Base-by-base conservation (phyloP, 2,888 invertebrate genomes). In the Melangyna quadrimaculata region DNA sequence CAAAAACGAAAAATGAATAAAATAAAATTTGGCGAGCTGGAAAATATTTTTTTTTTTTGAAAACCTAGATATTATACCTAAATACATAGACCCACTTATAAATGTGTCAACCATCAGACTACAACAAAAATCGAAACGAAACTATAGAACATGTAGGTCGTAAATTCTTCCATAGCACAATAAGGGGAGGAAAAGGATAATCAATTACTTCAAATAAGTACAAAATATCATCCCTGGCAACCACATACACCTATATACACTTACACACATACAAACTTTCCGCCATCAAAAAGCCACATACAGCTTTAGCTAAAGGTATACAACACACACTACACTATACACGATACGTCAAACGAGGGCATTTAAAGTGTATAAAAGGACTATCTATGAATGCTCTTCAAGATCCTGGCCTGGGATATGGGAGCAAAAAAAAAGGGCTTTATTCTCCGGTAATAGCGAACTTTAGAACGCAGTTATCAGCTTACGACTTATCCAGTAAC, bases 151-250 rank as follows among this genome's bases (percentile, higher is more conserved):
- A 67, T 67, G 48, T 51, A 51, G 67, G 67, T 67, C 67, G 67
- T 67, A 67, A 67, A 67, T 67, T 67, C 51, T 27, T 67, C 48
- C 32, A 22, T 51, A 67, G 67, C 67, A 48, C 67, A 67, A 67
- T 67, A 67, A 51, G 35, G 35, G 67, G 70, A 72, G 48, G 57
- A 43, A 51, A 51, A 61, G 61, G 45, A 72, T 72, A 72, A 72
- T 72, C 72, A 72, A 72, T 72, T 72, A 72, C 48, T 72, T 61
- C 48, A 72, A 72, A 72, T 61, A 61, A 72, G 61, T 59, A 72
- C 59, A 61, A 72, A 65, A 72, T 27, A 48, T 72, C 72, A 37
- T 61, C 59, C 48, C 48, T 53, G 12, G 12, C 17, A 55, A 57
- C 7, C 32, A 14, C 48, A 48, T 2, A n/a, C 7, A n/a, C n/a